Evolutionary conservation across 1,140 invertebrate genomes (phyloP).

Genomic region (Listronotus oregonensis): DNA sequence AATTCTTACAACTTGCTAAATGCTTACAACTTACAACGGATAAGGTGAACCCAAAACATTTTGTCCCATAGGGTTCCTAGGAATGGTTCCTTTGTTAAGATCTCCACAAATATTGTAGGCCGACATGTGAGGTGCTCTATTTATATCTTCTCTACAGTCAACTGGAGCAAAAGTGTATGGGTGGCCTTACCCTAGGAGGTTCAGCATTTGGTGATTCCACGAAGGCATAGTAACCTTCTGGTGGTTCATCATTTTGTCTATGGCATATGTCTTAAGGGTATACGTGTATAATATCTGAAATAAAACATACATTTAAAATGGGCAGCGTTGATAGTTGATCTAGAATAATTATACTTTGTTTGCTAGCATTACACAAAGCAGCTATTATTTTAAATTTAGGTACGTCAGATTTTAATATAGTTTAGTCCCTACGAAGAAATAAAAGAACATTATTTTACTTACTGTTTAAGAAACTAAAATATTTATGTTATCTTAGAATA

Average conservation of each 20-base stretch:
- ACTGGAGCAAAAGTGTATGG: constrained; percentile 78
- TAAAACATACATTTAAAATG: no score
- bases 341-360: no score
- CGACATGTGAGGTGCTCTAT: constrained; percentile 68
- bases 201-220: constrained; percentile 85
- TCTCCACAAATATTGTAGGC: constrained; percentile 87
- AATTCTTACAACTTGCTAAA: no score
- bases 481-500: no score
- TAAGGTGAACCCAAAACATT: constrained; percentile 80
- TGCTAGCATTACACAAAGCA: no score
- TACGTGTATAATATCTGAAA: neutral
- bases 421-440: no score
- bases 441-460: no score
- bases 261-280: neutral
- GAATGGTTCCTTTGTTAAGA: constrained; percentile 85
- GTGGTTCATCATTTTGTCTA: constrained; percentile 57
- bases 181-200: constrained; percentile 83
- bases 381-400: no score
- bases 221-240: constrained; percentile 82
- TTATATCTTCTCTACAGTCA: constrained; percentile 72
- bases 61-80: constrained; percentile 85
- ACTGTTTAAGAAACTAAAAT: no score
- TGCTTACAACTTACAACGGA: constrained; percentile 94
- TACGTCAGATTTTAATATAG: no score
- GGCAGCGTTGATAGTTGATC: no score